These are phyloP conservation scores for Pycnomerus fuliginosus DNA, from an alignment of 2,888 invertebrate species.

Conservation along the genomic window DNA sequence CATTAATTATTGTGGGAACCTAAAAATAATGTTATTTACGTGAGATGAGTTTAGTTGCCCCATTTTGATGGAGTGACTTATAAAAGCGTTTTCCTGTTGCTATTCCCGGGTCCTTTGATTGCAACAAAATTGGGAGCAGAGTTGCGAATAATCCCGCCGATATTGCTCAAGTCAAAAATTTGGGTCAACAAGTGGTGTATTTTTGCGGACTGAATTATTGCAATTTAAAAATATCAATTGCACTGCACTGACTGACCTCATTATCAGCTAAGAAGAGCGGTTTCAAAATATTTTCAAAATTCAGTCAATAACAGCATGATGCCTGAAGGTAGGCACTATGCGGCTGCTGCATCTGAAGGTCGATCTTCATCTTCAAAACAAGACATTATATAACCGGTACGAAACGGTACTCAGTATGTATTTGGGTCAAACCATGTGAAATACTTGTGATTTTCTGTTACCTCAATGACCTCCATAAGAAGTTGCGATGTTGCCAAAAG, in stretches of 20 bases:
- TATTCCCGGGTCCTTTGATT: constrained; percentile 12
- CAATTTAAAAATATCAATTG: constrained; percentile 19
- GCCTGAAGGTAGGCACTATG: too few relatives aligned
- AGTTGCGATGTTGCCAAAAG: constrained; percentile 36
- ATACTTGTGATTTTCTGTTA: constrained; percentile 31
- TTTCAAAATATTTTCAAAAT: too few relatives aligned
- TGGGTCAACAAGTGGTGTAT: constrained; percentile 21
- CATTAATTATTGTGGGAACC: too few relatives aligned
- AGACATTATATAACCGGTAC: constrained; percentile 19
- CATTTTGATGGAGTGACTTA: constrained; percentile 15
- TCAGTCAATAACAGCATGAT: too few relatives aligned
- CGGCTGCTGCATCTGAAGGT: too few relatives aligned
- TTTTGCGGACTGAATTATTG: constrained; percentile 8
- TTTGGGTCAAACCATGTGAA: constrained; percentile 35
- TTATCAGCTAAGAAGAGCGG: too few relatives aligned
- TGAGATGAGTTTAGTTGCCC: too few relatives aligned
- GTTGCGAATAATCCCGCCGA: constrained; percentile 7
- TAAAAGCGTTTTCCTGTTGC: constrained; percentile 18
- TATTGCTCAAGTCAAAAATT: constrained; percentile 19
- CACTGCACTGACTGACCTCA: constrained; percentile 15
- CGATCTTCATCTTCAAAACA: constrained; percentile 7
- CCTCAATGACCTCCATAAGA: constrained; percentile 36
- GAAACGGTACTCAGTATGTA: constrained; percentile 26
- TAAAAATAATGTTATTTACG: too few relatives aligned
- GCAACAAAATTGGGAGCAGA: constrained; percentile 1